These are phyloP conservation scores for Geotrupes spiniger DNA, from an alignment of 2,888 invertebrate species.

Conservation along the genomic window DNA sequence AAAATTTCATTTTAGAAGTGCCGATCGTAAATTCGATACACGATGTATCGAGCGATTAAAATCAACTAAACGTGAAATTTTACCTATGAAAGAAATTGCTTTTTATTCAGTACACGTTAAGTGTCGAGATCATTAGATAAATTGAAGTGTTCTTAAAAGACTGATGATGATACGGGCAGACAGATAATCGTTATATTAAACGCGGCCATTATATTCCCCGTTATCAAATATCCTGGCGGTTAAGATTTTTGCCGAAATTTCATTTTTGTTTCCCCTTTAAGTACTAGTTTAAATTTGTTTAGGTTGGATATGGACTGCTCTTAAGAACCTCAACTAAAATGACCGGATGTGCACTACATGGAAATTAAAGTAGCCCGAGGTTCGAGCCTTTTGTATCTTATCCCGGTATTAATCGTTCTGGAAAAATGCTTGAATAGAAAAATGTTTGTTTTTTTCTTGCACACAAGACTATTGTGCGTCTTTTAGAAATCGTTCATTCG, in stretches of 20 bases:
- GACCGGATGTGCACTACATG: slow-evolving; percentile 6
- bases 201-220: too few species aligned
- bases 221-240: too few species aligned
- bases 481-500: too few species aligned
- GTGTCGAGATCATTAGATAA: slow-evolving; percentile 7
- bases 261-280: background rate
- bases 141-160: too few species aligned
- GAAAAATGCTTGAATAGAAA: slow-evolving; percentile 2
- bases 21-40: too few species aligned
- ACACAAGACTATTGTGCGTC: too few species aligned
- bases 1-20: too few species aligned
- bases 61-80: background rate
- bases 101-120: slow-evolving; percentile 19
- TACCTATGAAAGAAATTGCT: slow-evolving; percentile 10
- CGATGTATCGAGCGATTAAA: background rate
- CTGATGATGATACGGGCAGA: too few species aligned
- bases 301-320: background rate
- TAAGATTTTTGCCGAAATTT: background rate
- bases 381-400: background rate
- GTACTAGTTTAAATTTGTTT: background rate
- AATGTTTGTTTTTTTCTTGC: background rate
- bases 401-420: background rate
- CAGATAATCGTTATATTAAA: too few species aligned
- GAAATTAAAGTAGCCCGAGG: background rate
- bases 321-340: background rate